Percentiles rank a stretch among this genome's conserved stretches.
Conservation (phyloP, 2,888 invertebrate genomes). For the Cataglyphis livida region DNA sequence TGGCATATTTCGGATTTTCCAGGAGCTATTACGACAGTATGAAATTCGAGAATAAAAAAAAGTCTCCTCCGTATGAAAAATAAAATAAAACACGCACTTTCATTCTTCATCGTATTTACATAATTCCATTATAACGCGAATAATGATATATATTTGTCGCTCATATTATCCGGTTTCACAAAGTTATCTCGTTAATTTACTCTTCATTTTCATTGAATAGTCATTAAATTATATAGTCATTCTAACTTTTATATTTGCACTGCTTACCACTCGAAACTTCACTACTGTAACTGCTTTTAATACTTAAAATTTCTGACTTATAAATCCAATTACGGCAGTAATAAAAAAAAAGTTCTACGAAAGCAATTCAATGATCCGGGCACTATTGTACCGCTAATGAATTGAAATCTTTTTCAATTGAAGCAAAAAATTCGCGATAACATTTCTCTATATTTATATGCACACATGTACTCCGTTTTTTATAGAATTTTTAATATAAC, state of each 20-base stretch:
- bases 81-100: not conserved
- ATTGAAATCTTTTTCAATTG: constrained; percentile 56
- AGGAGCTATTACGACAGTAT: not conserved
- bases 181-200: constrained; percentile 20
- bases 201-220: constrained; percentile 12
- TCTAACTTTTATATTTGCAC: constrained; percentile 40
- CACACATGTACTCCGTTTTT: not conserved
- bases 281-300: constrained; percentile 41
- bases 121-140: constrained; percentile 9
- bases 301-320: constrained; percentile 65
- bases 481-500: not conserved
- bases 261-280: constrained; percentile 28
- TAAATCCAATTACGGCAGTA: constrained; percentile 56
- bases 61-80: not conserved
- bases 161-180: constrained; percentile 1
- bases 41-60: constrained; percentile 25
- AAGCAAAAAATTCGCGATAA: constrained; percentile 41
- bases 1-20: constrained; percentile 46
- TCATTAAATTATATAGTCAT: constrained; percentile 1
- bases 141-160: constrained; percentile 18
- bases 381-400: constrained; percentile 48
- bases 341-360: constrained; percentile 48
- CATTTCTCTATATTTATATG: not conserved
- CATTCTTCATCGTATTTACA: not conserved
- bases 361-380: constrained; percentile 55